Base-by-base conservation (phyloP, 2,888 invertebrate genomes). In the Agrochola lychnidis region DNA sequence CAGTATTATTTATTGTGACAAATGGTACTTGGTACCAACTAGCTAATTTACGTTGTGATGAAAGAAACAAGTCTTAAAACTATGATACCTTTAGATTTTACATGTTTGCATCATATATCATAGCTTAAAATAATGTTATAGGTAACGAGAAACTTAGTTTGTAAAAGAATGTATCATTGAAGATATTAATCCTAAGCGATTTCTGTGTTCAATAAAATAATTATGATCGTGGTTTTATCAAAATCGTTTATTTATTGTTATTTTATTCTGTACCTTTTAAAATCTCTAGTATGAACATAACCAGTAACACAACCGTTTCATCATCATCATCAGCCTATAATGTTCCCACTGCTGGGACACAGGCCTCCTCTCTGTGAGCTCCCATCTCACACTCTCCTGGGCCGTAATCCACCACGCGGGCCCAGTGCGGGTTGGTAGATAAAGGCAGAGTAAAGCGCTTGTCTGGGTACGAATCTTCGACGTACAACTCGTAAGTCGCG, bases 1-100 rank as follows among this genome's bases (percentile, higher is more conserved):
- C 16, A 42, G 12, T 45, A 51, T 76, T 76, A 69, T 80, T 71
- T 76, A 62, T 78, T 69, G 36, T 42, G 53, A 48, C 40, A 59
- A 71, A 51, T 9, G 45, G 19, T 22, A 57, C 7, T 42, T 22
- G 19, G 19, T 53, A 56, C 19, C 6, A 16, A 9, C 16, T 30
- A 25, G 25, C 10, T 48, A 48, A 25, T 45, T 16, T 36, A 0
- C 2, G 1, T 42, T 53, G 45, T 62, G 4, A 70, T 6, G 36
- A 16, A 73, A 62, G 63, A n/a, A 70, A 19, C 6, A 16, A 22
- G 10, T 16, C 53, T 62, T 79, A 12, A 30, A 40, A 22, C 16
- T 40, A 22, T 22, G 14, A 48, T 16, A 25, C 3, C 22, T 30
- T 57, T 57, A 19, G 5, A 25, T 40, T 53, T 10, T 16, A n/a